phyloP scores from a whole-genome alignment of 2,797 vertebrate species.

The Mus spretus region DNA sequence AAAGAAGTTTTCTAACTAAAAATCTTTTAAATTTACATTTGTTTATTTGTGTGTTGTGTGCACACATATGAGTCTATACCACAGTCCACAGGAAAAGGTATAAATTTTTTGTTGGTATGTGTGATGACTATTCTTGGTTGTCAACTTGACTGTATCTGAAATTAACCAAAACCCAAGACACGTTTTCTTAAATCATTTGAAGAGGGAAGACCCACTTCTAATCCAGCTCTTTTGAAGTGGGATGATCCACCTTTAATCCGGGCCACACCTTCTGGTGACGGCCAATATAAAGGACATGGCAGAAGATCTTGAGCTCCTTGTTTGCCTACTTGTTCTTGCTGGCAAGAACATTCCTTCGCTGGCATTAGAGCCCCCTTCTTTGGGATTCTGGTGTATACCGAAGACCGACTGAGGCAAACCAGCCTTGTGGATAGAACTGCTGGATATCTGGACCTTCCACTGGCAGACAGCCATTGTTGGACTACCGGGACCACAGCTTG shows the following conservation, averaged over 20 bases:
- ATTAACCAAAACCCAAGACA: neutral
- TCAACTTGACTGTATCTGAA: neutral
- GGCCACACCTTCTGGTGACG: neutral
- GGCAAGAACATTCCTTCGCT: neutral
- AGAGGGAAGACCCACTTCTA: neutral
- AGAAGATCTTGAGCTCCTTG: neutral
- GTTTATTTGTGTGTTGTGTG: neutral
- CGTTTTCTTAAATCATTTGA: neutral
- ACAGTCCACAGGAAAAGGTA: neutral
- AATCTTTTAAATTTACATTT: neutral
- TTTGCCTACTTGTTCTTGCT: neutral
- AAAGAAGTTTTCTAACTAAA: slow-evolving; percentile 9
- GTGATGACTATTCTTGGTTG: neutral
- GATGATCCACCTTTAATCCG: neutral
- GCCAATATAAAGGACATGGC: neutral
- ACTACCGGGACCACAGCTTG: neutral
- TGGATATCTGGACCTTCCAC: too few relatives aligned
- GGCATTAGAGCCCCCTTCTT: neutral
- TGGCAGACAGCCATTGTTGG: neutral
- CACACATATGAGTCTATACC: neutral
- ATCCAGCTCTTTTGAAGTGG: too few relatives aligned
- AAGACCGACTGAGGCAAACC: neutral
- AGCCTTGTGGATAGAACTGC: too few relatives aligned
- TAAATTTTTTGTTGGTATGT: too few relatives aligned
- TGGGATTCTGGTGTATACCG: neutral